phyloP scores from a whole-genome alignment of 2,888 invertebrate species.

The Elysia crispata region DNA sequence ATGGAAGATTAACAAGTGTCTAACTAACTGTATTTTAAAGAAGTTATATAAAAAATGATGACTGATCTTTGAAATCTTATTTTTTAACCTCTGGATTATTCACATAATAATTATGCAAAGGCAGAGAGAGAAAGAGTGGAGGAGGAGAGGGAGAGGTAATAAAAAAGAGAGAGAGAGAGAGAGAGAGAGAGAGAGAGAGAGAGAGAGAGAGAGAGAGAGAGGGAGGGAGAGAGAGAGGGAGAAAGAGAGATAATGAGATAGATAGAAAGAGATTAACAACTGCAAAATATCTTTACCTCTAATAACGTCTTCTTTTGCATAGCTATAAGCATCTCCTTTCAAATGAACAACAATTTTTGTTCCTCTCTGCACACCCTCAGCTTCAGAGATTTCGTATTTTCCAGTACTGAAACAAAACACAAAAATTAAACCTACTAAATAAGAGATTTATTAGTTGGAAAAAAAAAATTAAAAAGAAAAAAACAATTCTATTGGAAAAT shows the following conservation, averaged over 20 bases:
- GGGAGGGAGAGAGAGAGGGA: not conserved
- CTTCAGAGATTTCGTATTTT: conserved; percentile 91
- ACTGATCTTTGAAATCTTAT: too few relatives aligned
- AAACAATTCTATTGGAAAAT: too few relatives aligned
- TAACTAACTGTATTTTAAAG: too few relatives aligned
- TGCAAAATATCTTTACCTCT: conserved; percentile 80
- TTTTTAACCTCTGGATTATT: too few relatives aligned
- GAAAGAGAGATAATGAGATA: not conserved
- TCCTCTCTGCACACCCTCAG: conserved; percentile 89
- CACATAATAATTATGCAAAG: not conserved
- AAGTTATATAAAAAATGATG: too few relatives aligned
- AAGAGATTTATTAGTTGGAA: too few relatives aligned
- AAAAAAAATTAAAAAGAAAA: too few relatives aligned
- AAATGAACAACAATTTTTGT: conserved; percentile 95
- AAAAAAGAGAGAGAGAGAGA: not conserved
- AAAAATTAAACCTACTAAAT: too few relatives aligned
- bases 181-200: not conserved
- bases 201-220: not conserved
- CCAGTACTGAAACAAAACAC: conserved; percentile 82
- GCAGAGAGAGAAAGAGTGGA: not conserved
- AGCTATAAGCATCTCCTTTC: conserved; percentile 92
- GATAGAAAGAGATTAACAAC: not conserved
- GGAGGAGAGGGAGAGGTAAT: not conserved
- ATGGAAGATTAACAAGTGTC: too few relatives aligned
- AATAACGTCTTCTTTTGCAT: conserved; percentile 90